Evolutionary conservation across 2,797 vertebrate genomes (phyloP).

Genomic region (Artibeus lituratus): DNA sequence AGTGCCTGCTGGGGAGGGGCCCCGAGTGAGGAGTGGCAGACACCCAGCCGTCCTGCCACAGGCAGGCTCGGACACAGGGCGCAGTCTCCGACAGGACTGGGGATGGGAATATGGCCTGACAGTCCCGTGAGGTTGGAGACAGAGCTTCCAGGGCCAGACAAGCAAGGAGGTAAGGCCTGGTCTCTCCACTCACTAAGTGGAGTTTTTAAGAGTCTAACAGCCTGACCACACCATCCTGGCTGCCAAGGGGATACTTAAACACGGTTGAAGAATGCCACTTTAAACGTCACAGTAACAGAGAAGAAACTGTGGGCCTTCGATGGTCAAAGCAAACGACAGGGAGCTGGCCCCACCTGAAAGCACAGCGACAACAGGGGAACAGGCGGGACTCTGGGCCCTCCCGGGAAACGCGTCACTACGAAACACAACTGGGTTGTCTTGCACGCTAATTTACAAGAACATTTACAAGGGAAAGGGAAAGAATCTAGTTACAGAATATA

Average conservation of each 20-base stretch:
- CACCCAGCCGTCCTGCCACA: rapidly evolving
- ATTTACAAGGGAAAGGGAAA: not conserved
- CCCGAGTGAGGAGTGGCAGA: rapidly evolving
- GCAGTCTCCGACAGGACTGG: rapidly evolving
- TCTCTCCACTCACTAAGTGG: no score
- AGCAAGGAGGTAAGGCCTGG: not conserved
- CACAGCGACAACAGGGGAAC: not conserved
- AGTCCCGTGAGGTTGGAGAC: no score
- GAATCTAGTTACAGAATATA: not conserved
- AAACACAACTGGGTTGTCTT: not conserved
- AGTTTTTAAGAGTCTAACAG: not conserved
- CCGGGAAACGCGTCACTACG: not conserved
- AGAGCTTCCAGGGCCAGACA: not conserved
- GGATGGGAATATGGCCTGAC: rapidly evolving
- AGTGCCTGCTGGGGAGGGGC: not conserved
- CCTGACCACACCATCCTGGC: not conserved
- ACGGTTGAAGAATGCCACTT: no score
- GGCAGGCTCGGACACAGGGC: rapidly evolving
- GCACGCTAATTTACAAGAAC: not conserved
- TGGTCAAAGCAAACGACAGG: not conserved
- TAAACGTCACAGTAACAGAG: not conserved
- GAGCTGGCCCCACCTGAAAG: not conserved
- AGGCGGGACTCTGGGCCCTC: not conserved
- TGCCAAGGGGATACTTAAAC: no score
- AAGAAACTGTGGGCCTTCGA: not conserved